Evolutionary conservation across 2,888 invertebrate species (phyloP), one percentile per base, ranked within the genome.

Genomic region (Trachelus iudaicus): DNA sequence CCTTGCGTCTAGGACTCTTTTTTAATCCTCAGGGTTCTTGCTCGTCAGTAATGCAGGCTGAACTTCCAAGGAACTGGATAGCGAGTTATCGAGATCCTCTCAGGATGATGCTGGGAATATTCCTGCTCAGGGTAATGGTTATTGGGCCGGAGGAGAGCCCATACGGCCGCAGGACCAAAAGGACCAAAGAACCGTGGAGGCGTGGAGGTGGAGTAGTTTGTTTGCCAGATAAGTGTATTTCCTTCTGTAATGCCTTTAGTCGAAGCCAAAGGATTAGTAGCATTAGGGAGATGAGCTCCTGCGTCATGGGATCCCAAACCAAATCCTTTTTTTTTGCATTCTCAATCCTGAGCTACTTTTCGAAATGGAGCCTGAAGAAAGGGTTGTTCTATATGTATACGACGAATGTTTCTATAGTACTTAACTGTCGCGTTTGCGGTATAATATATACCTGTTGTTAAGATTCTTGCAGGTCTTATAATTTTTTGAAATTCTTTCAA

Each of bases 201-300:
- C 56, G 56, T 56, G 56, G 56, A 31, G 71, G 71, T 34, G 71
- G 34, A 71, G 33, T 13, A 71, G 71, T 34, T 71, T 71, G 71
- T 71, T 71, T 71, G 71, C 71, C 77, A 81, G 77, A 82, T 89
- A 89, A 89, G 87, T 87, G 87, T 83, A 87, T 89, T 87, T 87
- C 84, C 56, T 56, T 23, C 87, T 81, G 86, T 87, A 89, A 90
- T 89, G 85, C 87, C 85, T 81, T 34, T 71, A 30, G 37, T 13
- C 34, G 35, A 74, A 74, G 74, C 74, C 35, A 74, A 74, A 35
- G 35, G 74, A 74, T 74, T 74, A 74, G 31, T 30, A 74, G 74
- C 74, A 74, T 74, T 74, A 74, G 74, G 34, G 74, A 74, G 83
- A 82, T 84, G 77, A 85, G 79, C 85, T 73, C 75, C 80, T 79